These are phyloP conservation scores for Chloroceryle inda DNA, from an alignment of 2,797 vertebrate species.

Conservation along the genomic window DNA sequence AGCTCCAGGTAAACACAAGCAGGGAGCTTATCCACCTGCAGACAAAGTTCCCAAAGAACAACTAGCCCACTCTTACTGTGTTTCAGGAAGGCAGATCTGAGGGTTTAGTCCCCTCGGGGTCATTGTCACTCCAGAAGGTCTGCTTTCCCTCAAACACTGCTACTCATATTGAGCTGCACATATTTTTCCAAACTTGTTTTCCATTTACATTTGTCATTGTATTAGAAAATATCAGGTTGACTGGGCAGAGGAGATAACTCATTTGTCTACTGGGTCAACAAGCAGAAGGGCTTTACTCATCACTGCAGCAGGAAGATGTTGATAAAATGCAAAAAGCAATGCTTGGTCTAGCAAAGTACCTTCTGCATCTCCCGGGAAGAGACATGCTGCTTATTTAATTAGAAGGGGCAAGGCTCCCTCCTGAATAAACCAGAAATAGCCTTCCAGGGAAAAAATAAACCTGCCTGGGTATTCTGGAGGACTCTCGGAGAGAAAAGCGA, in stretches of 20 bases:
- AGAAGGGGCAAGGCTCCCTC: conserved; percentile 9
- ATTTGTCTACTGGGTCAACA: neutral
- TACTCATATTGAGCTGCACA: neutral
- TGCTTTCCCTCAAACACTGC: neutral
- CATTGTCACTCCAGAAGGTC: neutral
- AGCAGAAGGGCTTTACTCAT: neutral
- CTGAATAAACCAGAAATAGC: conserved; percentile 36
- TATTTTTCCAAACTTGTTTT: neutral
- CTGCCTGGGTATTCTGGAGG: neutral
- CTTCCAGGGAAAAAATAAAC: conserved; percentile 9
- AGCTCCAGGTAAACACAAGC: neutral
- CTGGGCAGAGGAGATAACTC: neutral
- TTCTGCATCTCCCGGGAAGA: neutral
- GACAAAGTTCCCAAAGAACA: neutral
- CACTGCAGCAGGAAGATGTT: neutral
- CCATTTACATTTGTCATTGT: neutral
- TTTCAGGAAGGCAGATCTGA: neutral
- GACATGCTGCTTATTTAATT: conserved; percentile 6
- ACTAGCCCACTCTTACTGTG: too few species aligned
- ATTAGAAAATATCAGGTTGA: neutral
- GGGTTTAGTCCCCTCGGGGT: neutral
- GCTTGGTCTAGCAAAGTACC: neutral
- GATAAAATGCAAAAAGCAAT: neutral
- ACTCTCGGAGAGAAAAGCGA: neutral
- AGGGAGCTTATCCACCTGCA: neutral